phyloP scores from a whole-genome alignment of 2,113 vertebrate genomes.

The Anarhynchus alexandrinus region DNA sequence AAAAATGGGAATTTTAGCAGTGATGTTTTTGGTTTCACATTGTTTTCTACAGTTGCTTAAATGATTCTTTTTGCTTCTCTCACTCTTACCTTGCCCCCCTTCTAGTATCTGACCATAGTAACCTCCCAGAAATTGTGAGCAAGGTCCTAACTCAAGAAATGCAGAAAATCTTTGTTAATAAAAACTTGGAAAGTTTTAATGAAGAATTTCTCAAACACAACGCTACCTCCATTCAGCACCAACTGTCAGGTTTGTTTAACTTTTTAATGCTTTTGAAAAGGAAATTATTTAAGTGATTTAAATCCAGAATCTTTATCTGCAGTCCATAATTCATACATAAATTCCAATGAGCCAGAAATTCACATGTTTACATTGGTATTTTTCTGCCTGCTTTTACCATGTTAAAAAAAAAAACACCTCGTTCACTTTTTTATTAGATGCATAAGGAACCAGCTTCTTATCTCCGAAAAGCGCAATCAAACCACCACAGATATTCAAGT shows the following conservation, averaged over 20 bases:
- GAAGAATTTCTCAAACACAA: slow-evolving; percentile 79
- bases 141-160: slow-evolving; percentile 80
- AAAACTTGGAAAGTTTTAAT: slow-evolving; percentile 77
- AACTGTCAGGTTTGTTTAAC: slow-evolving; percentile 73
- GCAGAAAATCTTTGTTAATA: slow-evolving; percentile 79
- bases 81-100: not conserved
- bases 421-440: not conserved
- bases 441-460: not conserved
- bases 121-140: slow-evolving; percentile 78
- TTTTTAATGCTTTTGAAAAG: not conserved
- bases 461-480: not conserved
- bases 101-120: slow-evolving; percentile 78
- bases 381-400: not conserved
- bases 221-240: slow-evolving; percentile 78
- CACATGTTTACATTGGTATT: fast-evolving
- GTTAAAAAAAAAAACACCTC: not conserved
- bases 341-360: not conserved
- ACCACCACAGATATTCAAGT: not conserved
- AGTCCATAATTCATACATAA: not conserved
- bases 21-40: not conserved
- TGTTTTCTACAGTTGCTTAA: not conserved
- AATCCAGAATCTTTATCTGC: not conserved
- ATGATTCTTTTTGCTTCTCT: not conserved
- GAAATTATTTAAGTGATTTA: not conserved
- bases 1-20: not conserved